phyloP scores from a whole-genome alignment of 2,797 vertebrate genomes.

The Melopsittacus undulatus region DNA sequence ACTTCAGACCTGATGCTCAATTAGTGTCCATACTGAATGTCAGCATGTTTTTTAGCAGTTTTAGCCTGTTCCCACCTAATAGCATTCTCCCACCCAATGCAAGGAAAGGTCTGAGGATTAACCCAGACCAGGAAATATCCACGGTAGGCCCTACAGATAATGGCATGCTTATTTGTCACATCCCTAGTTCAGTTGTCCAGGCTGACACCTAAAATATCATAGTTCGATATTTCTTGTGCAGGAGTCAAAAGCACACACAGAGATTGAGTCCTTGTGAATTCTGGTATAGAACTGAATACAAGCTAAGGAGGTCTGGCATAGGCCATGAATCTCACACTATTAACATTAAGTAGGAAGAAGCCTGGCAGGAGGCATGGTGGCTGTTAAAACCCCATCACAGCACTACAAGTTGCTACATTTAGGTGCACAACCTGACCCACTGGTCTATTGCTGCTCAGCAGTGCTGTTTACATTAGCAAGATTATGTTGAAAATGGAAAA shows the following conservation, averaged over 20 bases:
- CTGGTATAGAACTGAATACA: neutral
- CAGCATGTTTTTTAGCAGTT: neutral
- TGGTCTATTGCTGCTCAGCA: neutral
- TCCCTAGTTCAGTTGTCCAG: accelerated
- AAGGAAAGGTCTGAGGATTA: neutral
- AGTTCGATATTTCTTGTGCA: neutral
- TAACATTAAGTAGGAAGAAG: neutral
- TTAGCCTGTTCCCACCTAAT: neutral
- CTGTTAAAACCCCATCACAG: neutral
- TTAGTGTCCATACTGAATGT: neutral
- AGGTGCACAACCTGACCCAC: accelerated
- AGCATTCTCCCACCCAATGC: neutral
- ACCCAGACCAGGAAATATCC: neutral
- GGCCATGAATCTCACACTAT: neutral
- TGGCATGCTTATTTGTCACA: accelerated
- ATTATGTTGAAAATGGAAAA: neutral
- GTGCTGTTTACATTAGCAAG: neutral
- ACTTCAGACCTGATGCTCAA: neutral
- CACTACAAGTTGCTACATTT: neutral
- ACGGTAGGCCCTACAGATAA: neutral
- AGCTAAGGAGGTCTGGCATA: neutral
- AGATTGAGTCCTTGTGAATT: neutral
- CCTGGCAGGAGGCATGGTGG: neutral
- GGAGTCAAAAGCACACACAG: neutral
- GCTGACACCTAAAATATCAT: neutral